Conservation (phyloP, 2,797 vertebrate species). For the Myotis myotis region DNA sequence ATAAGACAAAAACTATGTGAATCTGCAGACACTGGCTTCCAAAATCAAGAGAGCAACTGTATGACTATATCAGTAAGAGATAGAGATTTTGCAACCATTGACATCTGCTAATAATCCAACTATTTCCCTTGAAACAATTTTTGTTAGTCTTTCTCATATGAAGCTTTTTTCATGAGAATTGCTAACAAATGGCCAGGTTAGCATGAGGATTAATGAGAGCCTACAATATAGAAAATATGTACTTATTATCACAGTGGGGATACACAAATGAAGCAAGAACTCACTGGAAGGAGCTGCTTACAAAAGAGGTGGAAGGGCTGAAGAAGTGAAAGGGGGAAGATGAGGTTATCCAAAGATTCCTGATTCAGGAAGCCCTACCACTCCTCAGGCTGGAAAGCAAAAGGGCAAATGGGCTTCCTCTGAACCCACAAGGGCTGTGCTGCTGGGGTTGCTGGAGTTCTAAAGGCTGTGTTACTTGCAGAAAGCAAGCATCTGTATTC, state of each 20-base stretch:
- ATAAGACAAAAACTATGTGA: background rate
- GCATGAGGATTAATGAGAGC: slow-evolving; percentile 22
- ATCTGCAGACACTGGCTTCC: slow-evolving; percentile 4
- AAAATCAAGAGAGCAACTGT: slow-evolving; percentile 47
- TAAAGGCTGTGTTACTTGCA: background rate
- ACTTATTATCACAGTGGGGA: background rate
- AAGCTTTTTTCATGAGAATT: slow-evolving; percentile 36
- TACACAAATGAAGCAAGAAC: background rate
- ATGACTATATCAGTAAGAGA: background rate
- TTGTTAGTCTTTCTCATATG: slow-evolving; percentile 12
- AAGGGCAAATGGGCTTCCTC: background rate
- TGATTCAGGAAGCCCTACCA: background rate
- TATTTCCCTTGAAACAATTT: slow-evolving; percentile 40
- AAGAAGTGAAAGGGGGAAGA: background rate
- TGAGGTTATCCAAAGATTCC: background rate
- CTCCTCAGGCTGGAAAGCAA: background rate
- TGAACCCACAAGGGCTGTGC: background rate
- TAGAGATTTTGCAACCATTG: slow-evolving; percentile 31
- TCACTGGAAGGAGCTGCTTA: background rate
- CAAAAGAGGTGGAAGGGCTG: background rate
- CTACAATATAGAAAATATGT: slow-evolving; percentile 1
- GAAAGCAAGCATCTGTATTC: background rate
- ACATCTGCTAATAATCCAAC: slow-evolving; percentile 26
- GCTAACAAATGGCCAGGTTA: slow-evolving; percentile 49
- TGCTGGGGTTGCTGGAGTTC: background rate